Evolutionary conservation across 2,797 vertebrate species (phyloP), one percentile per base, ranked within the genome.

Genomic region (Adrianichthys oophorus): DNA sequence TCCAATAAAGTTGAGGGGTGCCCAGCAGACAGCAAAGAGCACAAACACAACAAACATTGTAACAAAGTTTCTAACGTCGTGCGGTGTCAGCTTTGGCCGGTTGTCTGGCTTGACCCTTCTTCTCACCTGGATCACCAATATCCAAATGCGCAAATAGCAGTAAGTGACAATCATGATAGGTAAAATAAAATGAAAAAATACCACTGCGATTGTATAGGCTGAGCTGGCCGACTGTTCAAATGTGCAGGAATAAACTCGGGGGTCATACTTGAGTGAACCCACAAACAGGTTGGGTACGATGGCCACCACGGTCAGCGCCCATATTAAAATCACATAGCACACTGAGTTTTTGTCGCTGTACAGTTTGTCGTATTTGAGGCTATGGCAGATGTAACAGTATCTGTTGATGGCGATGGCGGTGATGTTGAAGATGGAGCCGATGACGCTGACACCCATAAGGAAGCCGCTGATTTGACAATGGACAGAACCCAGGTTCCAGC

Each of bases 1-100:
- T n/a, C 97, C 96, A 7, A 99, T 98, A 23, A 96, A 92, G 85
- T 99, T 99, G 69, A 99, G 92, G 5, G 97, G 97, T 3, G 95
- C 97, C 97, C 97, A 99, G 92, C 97, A 98, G 37, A 99, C 92
- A 0, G 97, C 97, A 41, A 99, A 98, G 10, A 98, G 94, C 60
- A 99, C 95, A 16, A 99, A 99, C 0, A 98, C 96, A 54, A 96
- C 96, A 41, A 98, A 99, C 97, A 98, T 98, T 48, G 97, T 98
- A 63, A 98, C 83, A 55, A 99, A 99, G 87, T 98, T 98, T 65
- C 96, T 89, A 6, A 98, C 92, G 48, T 98, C 96, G 1, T 98
- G 95, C 0, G 94, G 95, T 24, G 94, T 98, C 59, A 97, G 85
- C 57, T 92, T 94, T 55, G 94, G 94, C 6, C 93, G 93, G 74